A percentile compares a stretch with the other conserved stretches of the same genome.
Conservation (phyloP, 2,113 vertebrate genomes). For the Canis aureus region DNA sequence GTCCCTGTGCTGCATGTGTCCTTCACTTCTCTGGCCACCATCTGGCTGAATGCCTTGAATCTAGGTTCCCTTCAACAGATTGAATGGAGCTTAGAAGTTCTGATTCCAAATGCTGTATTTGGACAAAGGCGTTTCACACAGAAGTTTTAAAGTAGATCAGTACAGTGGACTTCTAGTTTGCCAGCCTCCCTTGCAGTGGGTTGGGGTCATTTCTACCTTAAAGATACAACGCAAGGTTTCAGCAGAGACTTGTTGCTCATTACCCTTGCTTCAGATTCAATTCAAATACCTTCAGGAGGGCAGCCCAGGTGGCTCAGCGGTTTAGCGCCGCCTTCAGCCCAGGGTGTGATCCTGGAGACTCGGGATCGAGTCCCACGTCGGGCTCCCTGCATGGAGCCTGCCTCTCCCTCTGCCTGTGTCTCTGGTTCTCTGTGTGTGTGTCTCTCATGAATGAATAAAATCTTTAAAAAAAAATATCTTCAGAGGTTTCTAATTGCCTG, state of each 20-base stretch:
- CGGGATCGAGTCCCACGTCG: rapidly evolving
- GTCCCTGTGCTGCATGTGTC: not conserved
- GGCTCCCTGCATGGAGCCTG: too few species aligned
- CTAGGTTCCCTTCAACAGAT: not conserved
- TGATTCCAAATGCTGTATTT: not conserved
- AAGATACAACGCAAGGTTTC: not conserved
- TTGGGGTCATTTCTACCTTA: not conserved
- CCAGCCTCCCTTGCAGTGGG: not conserved
- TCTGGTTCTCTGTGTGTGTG: too few species aligned
- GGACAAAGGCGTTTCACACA: not conserved
- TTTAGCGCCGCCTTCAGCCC: too few species aligned
- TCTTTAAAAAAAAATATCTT: too few species aligned
- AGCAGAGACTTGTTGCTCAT: not conserved
- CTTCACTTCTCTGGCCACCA: not conserved
- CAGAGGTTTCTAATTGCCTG: not conserved
- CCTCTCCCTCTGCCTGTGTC: too few species aligned
- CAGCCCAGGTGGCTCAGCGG: too few species aligned
- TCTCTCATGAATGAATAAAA: too few species aligned
- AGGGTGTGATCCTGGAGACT: too few species aligned
- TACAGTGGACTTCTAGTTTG: not conserved
- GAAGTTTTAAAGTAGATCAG: not conserved
- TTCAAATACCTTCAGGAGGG: not conserved
- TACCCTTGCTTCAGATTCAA: not conserved
- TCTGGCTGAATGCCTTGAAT: not conserved
- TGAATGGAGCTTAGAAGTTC: not conserved